Conservation (phyloP, 2,113 vertebrate genomes). For the Abramis brama region DNA sequence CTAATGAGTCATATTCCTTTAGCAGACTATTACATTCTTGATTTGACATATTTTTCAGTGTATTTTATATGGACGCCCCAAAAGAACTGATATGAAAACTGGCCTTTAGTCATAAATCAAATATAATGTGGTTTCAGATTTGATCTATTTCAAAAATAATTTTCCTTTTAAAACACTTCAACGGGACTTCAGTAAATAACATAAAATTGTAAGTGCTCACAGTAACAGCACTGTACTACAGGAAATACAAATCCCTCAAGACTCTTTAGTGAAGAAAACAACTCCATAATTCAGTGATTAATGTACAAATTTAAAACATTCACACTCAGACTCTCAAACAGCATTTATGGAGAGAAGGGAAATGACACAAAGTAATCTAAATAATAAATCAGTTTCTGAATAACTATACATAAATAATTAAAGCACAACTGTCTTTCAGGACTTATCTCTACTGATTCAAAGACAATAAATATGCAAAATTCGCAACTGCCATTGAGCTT, state of each 20-base stretch:
- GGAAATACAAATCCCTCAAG: slow-evolving; percentile 11
- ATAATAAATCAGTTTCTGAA: slow-evolving; percentile 22
- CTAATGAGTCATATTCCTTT: neutral
- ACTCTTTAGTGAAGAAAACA: neutral
- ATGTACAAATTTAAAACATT: neutral
- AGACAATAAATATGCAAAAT: slow-evolving; percentile 32
- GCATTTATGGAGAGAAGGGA: neutral
- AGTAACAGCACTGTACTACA: neutral
- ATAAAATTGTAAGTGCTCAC: neutral
- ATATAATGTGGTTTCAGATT: neutral
- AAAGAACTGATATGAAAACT: neutral
- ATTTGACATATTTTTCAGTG: neutral
- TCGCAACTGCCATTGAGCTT: slow-evolving; percentile 18
- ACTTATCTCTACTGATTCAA: neutral
- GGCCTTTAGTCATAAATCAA: neutral
- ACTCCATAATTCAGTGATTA: neutral
- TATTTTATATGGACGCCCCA: neutral
- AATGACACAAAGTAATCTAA: neutral
- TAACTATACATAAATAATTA: slow-evolving; percentile 9
- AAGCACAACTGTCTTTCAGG: neutral
- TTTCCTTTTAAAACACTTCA: neutral
- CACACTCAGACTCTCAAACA: neutral
- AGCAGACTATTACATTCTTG: neutral
- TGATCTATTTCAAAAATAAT: neutral
- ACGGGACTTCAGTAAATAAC: neutral